A percentile compares a stretch with the other conserved stretches of the same genome.
These are phyloP conservation scores for Nyctibius bracteatus DNA, from an alignment of 2,113 vertebrate genomes.

Conservation along the genomic window DNA sequence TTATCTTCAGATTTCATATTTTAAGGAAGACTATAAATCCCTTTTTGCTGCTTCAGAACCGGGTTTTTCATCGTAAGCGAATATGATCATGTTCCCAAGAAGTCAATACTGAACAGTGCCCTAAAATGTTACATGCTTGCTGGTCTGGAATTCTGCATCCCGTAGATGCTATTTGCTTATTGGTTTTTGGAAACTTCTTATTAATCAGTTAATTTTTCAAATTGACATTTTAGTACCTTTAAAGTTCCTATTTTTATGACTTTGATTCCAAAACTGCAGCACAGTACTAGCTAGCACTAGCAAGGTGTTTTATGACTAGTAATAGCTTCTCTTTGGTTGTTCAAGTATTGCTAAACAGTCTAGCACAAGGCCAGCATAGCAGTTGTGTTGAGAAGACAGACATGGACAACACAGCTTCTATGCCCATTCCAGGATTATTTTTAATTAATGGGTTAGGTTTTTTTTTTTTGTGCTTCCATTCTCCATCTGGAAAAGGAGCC, in stretches of 20 bases:
- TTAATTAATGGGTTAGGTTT: not conserved
- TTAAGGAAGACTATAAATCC: not conserved
- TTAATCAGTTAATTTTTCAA: not conserved
- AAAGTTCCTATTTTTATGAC: not conserved
- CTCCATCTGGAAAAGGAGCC: not conserved
- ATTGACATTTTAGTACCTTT: not conserved
- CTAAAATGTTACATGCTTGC: not conserved
- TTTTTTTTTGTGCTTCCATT: not conserved
- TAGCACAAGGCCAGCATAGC: not conserved
- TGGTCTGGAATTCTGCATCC: not conserved
- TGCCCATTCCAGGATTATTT: not conserved
- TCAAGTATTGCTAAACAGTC: not conserved
- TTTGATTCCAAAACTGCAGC: not conserved
- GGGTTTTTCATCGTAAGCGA: not conserved
- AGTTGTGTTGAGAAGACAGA: not conserved
- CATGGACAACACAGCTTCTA: accelerated
- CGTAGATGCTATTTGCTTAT: not conserved
- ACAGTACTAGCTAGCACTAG: not conserved
- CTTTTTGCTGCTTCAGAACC: not conserved
- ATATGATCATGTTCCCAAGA: not conserved
- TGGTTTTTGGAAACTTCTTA: not conserved
- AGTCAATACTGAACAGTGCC: not conserved
- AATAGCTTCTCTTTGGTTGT: not conserved
- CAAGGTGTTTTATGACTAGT: not conserved
- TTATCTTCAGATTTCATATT: not conserved